Percentiles rank a stretch among this genome's conserved stretches.
These are phyloP conservation scores for Sarcophaga variegata DNA, from an alignment of 2,888 invertebrate species.

Conservation along the genomic window DNA sequence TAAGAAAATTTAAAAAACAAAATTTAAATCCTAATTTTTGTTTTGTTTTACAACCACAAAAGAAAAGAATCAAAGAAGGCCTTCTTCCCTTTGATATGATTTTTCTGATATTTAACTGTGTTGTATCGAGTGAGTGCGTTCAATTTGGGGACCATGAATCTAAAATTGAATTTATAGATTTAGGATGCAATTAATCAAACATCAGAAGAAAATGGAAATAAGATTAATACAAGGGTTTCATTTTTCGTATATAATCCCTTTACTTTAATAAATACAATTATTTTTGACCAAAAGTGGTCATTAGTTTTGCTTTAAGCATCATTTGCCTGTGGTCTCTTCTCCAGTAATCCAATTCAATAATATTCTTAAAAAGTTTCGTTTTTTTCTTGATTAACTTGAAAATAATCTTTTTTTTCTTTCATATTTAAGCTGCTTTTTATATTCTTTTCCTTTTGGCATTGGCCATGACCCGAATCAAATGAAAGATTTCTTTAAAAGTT, in stretches of 20 bases:
- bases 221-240: neutral
- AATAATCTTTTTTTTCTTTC: neutral
- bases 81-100: neutral
- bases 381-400: constrained; percentile 11
- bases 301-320: neutral
- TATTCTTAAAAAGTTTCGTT: neutral
- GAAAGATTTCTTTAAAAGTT: neutral
- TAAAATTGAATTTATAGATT: no score
- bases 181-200: no score
- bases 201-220: neutral
- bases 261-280: no score
- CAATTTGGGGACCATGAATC: no score
- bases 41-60: neutral
- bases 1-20: constrained; percentile 6
- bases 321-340: neutral
- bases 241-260: neutral
- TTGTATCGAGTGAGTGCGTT: no score
- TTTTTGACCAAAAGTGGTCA: neutral
- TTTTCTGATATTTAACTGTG: neutral
- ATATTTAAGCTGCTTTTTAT: neutral
- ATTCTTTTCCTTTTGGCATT: neutral
- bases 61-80: neutral
- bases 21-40: neutral
- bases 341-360: neutral
- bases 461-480: constrained; percentile 13